Evolutionary conservation across 2,797 vertebrate species (phyloP), one percentile per base, ranked within the genome.

Genomic region (Tarsius wallacei): DNA sequence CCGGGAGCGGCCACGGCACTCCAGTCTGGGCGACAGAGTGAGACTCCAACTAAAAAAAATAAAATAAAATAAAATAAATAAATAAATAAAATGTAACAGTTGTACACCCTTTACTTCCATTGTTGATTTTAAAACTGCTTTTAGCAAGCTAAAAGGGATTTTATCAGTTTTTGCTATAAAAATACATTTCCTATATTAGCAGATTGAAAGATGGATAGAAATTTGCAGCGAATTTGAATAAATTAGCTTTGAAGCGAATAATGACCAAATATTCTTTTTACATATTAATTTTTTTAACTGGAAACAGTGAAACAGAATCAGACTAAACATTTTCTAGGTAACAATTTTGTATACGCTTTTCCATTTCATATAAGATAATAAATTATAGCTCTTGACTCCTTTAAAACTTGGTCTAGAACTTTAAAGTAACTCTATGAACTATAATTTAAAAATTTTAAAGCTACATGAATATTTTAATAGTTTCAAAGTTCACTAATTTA

Each of bases 371-470:
- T 76, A 86, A 61, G 53, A 31, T 55, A 64, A 49, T 59, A 6
- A 13, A 17, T 42, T 16, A 82, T 57, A 87, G 3, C 26, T 21
- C 21, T 70, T 82, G 90, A 57, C 14, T 81, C 53, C 53, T 51
- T 86, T 66, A 81, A 94, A 94, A 77, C 28, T 91, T 28, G 31
- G 11, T 87, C 55, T 64, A 90, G 36, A 96, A 74, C 86, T 82
- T 71, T 94, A 78, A 42, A 6, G 24, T 63, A 76, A 63, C 64
- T 16, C 5, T 82, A 63, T 77, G 22, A 64, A 59, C 71, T 71
- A 53, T 66, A 73, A 73, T 83, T 83, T n/a, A n/a, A 49, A 90
- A 63, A 19, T 84, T 63, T 89, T 22, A 89, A 97, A 78, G 4
- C 21, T 68, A 68, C 90, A 9, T 87, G 5, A 74, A 68, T 80